Percentiles rank a stretch among this genome's conserved stretches.
These are phyloP conservation scores for Lepilemur septentrionalis DNA, from an alignment of 2,797 vertebrate genomes.

Conservation along the genomic window DNA sequence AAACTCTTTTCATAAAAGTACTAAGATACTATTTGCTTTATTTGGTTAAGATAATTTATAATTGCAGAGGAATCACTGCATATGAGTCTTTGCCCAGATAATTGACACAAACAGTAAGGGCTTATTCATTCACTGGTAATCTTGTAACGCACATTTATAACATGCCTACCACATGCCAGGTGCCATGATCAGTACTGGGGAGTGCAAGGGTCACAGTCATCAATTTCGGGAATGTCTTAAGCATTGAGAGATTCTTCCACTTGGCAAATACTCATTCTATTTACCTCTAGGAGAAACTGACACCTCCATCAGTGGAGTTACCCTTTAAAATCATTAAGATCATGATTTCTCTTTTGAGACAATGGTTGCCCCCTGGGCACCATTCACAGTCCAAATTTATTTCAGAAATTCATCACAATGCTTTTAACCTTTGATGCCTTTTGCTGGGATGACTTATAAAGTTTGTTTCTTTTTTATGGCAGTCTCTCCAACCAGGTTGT, in stretches of 20 bases:
- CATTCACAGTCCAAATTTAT: conserved; percentile 69
- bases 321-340: conserved; percentile 65
- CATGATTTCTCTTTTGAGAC: conserved; percentile 50
- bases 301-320: not conserved
- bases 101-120: not conserved
- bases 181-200: not conserved
- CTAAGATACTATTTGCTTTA: not conserved
- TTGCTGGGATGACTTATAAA: conserved; percentile 71
- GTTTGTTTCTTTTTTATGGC: conserved; percentile 69
- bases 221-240: not conserved
- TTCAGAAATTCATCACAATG: conserved; percentile 71
- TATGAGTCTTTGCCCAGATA: not conserved
- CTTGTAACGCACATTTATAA: not conserved
- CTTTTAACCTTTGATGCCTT: conserved; percentile 78
- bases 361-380: conserved; percentile 50
- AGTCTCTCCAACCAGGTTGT: conserved; percentile 51
- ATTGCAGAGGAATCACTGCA: not conserved
- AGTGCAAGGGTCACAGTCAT: not conserved
- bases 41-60: not conserved
- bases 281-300: conserved; percentile 44
- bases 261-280: not conserved
- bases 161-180: not conserved
- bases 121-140: not conserved
- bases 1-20: not conserved
- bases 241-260: not conserved